Evolutionary conservation across 2,797 vertebrate genomes (phyloP), one percentile per base, ranked within the genome.

Genomic region (Fistularia tabacaria): DNA sequence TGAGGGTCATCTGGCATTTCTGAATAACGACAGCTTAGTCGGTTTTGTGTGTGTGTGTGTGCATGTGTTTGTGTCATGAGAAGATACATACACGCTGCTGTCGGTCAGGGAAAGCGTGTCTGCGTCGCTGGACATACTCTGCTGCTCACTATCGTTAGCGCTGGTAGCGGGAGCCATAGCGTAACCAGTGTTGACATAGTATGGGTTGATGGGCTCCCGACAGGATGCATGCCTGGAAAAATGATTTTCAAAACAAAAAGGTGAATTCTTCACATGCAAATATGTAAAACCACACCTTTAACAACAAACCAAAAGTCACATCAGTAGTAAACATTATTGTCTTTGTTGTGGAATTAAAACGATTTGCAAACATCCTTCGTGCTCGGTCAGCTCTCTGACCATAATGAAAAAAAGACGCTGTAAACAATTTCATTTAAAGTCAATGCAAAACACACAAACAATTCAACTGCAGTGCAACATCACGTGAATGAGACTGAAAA

Each of bases 111-210:
- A 99, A 73, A 96, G 84, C 0, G 95, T 96, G 79, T 99, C 97
- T 0, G 95, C 94, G 1, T 99, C 97, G 6, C 97, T 99, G 86
- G 97, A 99, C 92, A 99, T 91, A 86, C 97, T 99, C 90, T 98
- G 97, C 87, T 98, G 97, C 86, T 99, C 97, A 0, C 97, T 99
- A 79, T 98, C 96, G 0, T 97, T 96, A 86, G 97, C 91, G 9
- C 97, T 99, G 83, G 96, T 93, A 54, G 92, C 92, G 0, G 96
- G 96, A 62, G 93, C 96, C 81, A 94, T 46, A 10, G 94, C 94
- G 0, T 94, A 94, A 60, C 95, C 94, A 0, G 90, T 90, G 89
- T 93, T 97, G 87, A 96, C 88, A 9, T 96, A 96, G 89, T 94
- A 97, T 1, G 95, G 93, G 85, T 94, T 93, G 79, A 93, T 74